These are phyloP conservation scores for Drosophila kanekoi DNA, from an alignment of 2,888 invertebrate genomes.

Conservation along the genomic window DNA sequence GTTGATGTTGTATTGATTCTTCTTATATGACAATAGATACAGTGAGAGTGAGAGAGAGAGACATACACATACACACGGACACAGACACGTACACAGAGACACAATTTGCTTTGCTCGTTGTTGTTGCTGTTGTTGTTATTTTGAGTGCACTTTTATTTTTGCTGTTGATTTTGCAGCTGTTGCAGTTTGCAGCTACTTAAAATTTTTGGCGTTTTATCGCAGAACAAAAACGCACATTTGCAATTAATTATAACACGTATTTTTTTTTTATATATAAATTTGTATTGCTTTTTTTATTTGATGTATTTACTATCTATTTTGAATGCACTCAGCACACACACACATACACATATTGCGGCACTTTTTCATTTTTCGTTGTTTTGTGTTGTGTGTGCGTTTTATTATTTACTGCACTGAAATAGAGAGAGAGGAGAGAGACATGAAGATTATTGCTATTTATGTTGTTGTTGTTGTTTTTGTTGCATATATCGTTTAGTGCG, in stretches of 20 bases:
- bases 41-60: conserved; percentile 9
- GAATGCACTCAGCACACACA: conserved; percentile 48
- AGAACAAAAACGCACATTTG: conserved; percentile 30
- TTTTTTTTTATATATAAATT: conserved; percentile 7
- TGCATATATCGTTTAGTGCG: conserved; percentile 52
- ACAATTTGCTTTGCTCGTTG: conserved; percentile 45
- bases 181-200: conserved; percentile 55
- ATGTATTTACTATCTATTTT: conserved; percentile 45
- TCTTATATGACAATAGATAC: conserved; percentile 34
- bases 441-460: conserved; percentile 36
- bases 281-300: conserved; percentile 23
- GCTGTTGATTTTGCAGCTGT: conserved; percentile 52
- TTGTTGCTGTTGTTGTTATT: conserved; percentile 10
- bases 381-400: conserved; percentile 36
- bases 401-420: conserved; percentile 40
- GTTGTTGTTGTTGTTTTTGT: conserved; percentile 45
- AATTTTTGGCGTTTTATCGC: conserved; percentile 30
- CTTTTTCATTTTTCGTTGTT: conserved; percentile 49
- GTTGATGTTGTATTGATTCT: conserved; percentile 47
- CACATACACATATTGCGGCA: conserved; percentile 33
- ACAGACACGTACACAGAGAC: conserved; percentile 22
- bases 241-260: conserved; percentile 15
- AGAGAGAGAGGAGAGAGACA: conserved; percentile 9
- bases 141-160: conserved; percentile 50
- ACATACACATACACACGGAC: conserved; percentile 40